These are phyloP conservation scores for Scytalopus superciliaris DNA, from an alignment of 2,113 vertebrate genomes.

Conservation along the genomic window DNA sequence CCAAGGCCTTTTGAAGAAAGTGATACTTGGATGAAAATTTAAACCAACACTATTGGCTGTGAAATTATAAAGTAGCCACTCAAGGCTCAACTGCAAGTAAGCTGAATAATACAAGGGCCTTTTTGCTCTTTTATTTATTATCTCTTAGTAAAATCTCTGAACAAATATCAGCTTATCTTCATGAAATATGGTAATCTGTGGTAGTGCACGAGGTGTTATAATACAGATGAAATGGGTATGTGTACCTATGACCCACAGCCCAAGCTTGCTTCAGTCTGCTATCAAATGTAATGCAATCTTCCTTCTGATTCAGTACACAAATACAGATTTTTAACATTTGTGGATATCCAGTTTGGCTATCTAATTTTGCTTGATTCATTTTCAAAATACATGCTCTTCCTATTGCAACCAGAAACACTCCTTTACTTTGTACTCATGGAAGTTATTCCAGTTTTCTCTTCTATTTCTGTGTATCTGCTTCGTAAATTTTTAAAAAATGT, in stretches of 20 bases:
- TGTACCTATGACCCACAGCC: not conserved
- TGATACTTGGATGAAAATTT: conserved; percentile 28
- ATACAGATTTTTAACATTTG: not conserved
- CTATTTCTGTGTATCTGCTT: not conserved
- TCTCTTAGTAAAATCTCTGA: conserved; percentile 42
- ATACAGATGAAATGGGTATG: not conserved
- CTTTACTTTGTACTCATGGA: not conserved
- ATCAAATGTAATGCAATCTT: not conserved
- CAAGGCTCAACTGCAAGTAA: not conserved
- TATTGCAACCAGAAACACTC: not conserved
- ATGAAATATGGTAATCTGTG: conserved; percentile 2
- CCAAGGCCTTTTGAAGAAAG: not conserved
- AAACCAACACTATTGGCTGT: not conserved
- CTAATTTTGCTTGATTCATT: not conserved
- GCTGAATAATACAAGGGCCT: not conserved
- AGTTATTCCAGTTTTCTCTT: not conserved
- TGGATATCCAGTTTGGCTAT: not conserved
- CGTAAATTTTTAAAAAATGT: not conserved
- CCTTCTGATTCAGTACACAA: not conserved
- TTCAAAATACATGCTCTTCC: not conserved
- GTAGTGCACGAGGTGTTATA: not conserved
- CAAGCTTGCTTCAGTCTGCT: not conserved
- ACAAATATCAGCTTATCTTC: not conserved
- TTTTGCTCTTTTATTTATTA: conserved; percentile 32
- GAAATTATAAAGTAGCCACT: not conserved